phyloP scores from a whole-genome alignment of 2,888 invertebrate genomes.

The Andrena trimmerana region DNA sequence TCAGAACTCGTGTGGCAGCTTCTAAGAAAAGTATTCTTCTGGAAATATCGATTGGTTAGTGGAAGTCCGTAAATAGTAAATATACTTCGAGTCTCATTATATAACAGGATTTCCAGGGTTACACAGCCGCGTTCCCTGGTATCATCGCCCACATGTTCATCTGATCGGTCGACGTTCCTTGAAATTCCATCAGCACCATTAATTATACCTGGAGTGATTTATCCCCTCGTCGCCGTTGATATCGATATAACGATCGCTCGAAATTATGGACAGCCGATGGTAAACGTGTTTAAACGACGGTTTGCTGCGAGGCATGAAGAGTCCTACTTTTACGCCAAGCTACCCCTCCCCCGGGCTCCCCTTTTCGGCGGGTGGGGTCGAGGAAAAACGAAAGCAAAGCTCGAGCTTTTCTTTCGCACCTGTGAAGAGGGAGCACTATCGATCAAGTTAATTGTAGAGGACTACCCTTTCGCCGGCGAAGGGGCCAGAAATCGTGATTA shows the following conservation, averaged over 20 bases:
- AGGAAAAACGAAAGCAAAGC: not conserved
- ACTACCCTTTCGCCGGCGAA: slow-evolving; percentile 19
- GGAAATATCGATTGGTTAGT: not conserved
- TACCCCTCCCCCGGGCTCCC: not conserved
- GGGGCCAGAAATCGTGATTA: slow-evolving; percentile 40
- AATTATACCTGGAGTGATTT: slow-evolving; percentile 60
- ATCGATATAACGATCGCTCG: slow-evolving; percentile 57
- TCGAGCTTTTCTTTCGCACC: slow-evolving; percentile 18
- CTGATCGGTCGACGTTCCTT: slow-evolving; percentile 8
- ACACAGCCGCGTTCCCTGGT: not conserved
- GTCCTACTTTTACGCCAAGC: not conserved
- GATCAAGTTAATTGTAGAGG: slow-evolving; percentile 53
- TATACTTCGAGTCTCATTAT: not conserved
- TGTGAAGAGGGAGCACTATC: slow-evolving; percentile 29
- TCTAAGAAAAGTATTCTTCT: slow-evolving; percentile 5
- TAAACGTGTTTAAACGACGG: slow-evolving; percentile 48
- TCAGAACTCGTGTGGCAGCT: not conserved
- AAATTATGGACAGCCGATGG: slow-evolving; percentile 53
- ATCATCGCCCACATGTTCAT: not conserved
- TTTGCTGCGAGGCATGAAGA: slow-evolving; percentile 1
- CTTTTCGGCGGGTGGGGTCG: not conserved
- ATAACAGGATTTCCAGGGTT: not conserved
- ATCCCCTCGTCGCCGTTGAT: slow-evolving; percentile 55
- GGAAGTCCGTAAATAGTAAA: not conserved
- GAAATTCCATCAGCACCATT: slow-evolving; percentile 39